A percentile compares a stretch with the other conserved stretches of the same genome.
Evolutionary conservation across 2,797 vertebrate genomes (phyloP).

Genomic region (Notoglanidium macrostoma): DNA sequence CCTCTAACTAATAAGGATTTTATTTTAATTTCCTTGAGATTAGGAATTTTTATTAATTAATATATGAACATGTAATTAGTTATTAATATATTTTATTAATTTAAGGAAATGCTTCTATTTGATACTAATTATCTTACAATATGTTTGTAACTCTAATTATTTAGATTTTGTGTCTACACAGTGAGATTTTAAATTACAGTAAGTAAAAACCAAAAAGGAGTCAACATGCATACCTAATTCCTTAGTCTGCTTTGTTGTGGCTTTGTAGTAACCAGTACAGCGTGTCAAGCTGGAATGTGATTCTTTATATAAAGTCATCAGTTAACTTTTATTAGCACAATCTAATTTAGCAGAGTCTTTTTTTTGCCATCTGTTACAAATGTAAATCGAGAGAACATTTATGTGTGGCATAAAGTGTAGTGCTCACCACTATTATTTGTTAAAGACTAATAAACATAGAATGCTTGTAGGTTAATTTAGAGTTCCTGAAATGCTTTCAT

Average conservation of each 20-base stretch:
- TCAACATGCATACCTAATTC: background rate
- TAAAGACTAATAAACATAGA: background rate
- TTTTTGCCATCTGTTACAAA: slow-evolving; percentile 28
- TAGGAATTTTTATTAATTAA: background rate
- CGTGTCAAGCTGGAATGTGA: slow-evolving; percentile 1
- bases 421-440: background rate
- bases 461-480: background rate
- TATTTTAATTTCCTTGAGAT: background rate
- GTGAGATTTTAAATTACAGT: background rate
- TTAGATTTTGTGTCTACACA: background rate
- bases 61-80: background rate
- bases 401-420: background rate
- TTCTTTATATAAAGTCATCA: slow-evolving; percentile 7
- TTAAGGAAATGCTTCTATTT: background rate
- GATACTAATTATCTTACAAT: too few relatives aligned
- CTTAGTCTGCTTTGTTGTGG: slow-evolving; percentile 1
- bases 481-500: background rate
- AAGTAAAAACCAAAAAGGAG: background rate
- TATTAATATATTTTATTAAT: background rate
- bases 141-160: background rate
- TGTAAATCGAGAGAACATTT: background rate
- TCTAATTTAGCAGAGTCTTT: background rate
- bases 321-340: slow-evolving; percentile 35
- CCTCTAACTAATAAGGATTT: background rate
- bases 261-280: slow-evolving; percentile 25